phyloP scores from a whole-genome alignment of 2,797 vertebrate species.

The Morus bassanus region DNA sequence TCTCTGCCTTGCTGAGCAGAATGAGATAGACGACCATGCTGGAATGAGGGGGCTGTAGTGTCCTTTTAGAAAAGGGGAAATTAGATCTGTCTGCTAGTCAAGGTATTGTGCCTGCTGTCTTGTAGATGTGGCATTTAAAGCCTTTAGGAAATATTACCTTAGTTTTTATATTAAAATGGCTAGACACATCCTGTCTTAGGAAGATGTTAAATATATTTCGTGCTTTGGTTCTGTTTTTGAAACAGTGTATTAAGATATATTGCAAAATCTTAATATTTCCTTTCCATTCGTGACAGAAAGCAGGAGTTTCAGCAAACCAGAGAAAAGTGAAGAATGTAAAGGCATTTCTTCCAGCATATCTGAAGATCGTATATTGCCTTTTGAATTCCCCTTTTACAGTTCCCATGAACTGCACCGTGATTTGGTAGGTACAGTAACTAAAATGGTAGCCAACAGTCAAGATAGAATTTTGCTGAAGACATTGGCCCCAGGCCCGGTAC shows the following conservation, averaged over 20 bases:
- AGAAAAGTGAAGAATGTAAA: background rate
- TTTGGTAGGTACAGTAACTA: constrained; percentile 63
- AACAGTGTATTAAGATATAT: background rate
- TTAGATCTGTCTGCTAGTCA: background rate
- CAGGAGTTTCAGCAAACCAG: background rate
- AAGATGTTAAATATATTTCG: background rate
- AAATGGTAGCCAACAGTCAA: background rate
- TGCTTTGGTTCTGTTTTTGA: constrained; percentile 1
- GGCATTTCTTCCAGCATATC: background rate
- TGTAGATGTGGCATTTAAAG: background rate
- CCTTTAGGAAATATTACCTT: background rate
- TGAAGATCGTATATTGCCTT: constrained; percentile 54
- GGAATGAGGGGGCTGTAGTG: background rate
- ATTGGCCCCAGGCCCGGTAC: background rate
- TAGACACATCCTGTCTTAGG: background rate
- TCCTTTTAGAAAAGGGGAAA: background rate
- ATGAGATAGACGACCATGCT: background rate
- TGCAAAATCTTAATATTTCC: background rate
- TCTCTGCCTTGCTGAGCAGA: background rate
- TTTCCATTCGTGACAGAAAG: constrained; percentile 18
- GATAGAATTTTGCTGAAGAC: background rate
- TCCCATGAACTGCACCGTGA: constrained; percentile 33
- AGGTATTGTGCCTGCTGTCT: background rate
- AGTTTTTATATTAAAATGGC: background rate
- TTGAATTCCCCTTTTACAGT: constrained; percentile 54